A percentile compares a stretch with the other conserved stretches of the same genome.
phyloP scores from a whole-genome alignment of 2,797 vertebrate genomes.

The Columba guinea region DNA sequence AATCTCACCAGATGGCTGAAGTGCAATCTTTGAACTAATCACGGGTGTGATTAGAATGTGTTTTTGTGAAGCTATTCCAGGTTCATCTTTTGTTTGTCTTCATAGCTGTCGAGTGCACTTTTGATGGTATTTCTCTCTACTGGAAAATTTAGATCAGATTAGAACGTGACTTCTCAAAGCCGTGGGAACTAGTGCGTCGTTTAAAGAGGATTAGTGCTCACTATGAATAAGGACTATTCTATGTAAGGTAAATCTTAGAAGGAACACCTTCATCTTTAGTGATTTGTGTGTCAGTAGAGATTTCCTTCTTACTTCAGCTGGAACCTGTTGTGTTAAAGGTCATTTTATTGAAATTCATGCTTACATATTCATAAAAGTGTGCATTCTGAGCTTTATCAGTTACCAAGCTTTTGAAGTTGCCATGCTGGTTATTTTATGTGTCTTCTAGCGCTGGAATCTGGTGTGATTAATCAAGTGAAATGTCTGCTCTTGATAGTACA shows the following conservation, averaged over 20 bases:
- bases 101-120: neutral
- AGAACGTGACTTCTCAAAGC: neutral
- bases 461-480: neutral
- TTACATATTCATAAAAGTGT: neutral
- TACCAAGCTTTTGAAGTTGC: neutral
- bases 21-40: neutral
- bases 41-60: neutral
- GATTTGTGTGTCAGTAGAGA: conserved; percentile 46
- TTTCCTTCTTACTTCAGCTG: neutral
- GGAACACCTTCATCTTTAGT: conserved; percentile 19
- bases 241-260: conserved; percentile 12
- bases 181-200: neutral
- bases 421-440: neutral
- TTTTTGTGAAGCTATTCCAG: neutral
- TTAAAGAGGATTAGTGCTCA: conserved; percentile 31
- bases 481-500: neutral
- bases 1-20: neutral
- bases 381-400: neutral
- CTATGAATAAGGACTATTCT: neutral
- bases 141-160: conserved; percentile 2
- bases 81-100: neutral
- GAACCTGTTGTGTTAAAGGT: conserved; percentile 38
- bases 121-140: neutral
- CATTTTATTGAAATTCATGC: conserved; percentile 31
- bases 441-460: neutral